Conservation (phyloP, 1,140 invertebrate genomes). For the Hesperophylax magnus region DNA sequence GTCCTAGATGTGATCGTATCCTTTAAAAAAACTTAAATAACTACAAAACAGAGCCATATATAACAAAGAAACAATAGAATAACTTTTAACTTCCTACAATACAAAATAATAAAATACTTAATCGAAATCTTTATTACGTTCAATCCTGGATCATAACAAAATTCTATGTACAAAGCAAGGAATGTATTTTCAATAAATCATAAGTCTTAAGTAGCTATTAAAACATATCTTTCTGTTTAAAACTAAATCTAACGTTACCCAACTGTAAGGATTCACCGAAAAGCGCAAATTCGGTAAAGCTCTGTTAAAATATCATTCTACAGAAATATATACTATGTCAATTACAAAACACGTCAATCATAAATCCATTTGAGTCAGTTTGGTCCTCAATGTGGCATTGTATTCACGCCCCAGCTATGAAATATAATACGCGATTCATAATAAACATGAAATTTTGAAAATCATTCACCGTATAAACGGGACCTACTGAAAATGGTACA, state of each 20-base stretch:
- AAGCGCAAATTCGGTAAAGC: neutral
- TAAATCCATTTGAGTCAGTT: slow-evolving; percentile 46
- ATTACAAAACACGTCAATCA: slow-evolving; percentile 55
- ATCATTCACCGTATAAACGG: slow-evolving; percentile 31
- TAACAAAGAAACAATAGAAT: no score
- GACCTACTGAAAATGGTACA: slow-evolving; percentile 49
- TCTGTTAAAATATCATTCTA: slow-evolving; percentile 51
- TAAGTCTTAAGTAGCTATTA: no score
- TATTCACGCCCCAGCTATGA: slow-evolving; percentile 44
- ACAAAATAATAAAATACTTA: no score
- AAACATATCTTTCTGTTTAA: no score
- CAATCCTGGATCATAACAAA: no score
- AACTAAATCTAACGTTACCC: neutral
- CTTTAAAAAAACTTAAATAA: no score
- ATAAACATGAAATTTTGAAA: slow-evolving; percentile 25
- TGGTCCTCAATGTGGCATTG: slow-evolving; percentile 40
- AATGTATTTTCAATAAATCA: no score
- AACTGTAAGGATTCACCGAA: neutral
- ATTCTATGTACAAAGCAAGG: no score
- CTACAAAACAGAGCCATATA: no score
- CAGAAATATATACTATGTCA: slow-evolving; percentile 43
- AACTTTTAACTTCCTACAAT: no score
- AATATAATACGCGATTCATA: slow-evolving; percentile 45
- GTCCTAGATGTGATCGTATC: no score
- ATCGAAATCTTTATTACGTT: no score